Evolutionary conservation across 2,888 invertebrate species (phyloP), one percentile per base, ranked within the genome.

Genomic region (Endomychus coccineus): DNA sequence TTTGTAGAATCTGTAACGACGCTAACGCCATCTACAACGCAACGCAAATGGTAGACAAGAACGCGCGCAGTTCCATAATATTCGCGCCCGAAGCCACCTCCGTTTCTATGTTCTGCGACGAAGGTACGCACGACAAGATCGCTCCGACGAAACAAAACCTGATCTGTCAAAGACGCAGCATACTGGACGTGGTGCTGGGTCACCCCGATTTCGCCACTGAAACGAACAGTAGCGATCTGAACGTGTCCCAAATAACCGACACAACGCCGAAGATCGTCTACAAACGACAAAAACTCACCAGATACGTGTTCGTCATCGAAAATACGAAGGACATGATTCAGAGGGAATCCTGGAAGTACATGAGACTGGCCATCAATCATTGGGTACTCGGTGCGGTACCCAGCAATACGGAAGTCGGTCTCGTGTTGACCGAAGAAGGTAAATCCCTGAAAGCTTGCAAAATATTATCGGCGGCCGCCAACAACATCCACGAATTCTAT

Each of bases 131-230:
- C 60, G 74, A 79, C 53, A 64, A 67, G 3, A 70, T 72, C 41
- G 74, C 77, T 0, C 79, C 79, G 0, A 79, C 77, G 13, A 77
- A 77, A 58, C 80, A 80, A 43, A 80, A 79, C 56, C 66, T 73
- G 17, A 62, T 79, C 13, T 80, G 80, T 54, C 66, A 71, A 36
- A 66, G 75, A 15, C 66, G 69, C 27, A 76, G 76, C 50, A 72
- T 74, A 2, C 64, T 74, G 51, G 74, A 77, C 40, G 71, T 79
- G 12, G 74, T 77, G 36, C 56, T 69, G 15, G 63, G 64, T 39
- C 74, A 75, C 53, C 46, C 56, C 2, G 77, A 77, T 52, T 77
- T 77, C 49, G 52, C 48, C 5, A 52, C 46, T 5, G 50, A 49
- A 2, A 40, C 44, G 6, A 53, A 52, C 14, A 51, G 50, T 17